Evolutionary conservation across 2,888 invertebrate species (phyloP), one percentile per base, ranked within the genome.

Genomic region (Glaucopsyche alexis): DNA sequence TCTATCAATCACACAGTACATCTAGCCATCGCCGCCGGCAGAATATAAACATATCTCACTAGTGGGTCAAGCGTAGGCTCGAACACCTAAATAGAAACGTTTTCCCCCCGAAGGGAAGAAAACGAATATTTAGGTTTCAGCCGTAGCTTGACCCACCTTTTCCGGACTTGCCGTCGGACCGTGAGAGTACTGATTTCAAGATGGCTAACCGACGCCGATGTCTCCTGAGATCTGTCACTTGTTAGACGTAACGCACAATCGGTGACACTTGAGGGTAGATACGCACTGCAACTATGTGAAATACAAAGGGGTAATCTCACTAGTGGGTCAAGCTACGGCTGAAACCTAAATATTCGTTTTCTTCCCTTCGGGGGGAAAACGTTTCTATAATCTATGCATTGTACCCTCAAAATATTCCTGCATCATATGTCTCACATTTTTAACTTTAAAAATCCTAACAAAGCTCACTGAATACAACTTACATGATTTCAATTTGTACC

Each of bases 401-500:
- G 29, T 29, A 29, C 29, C 29, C 29, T 29, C 29, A 29, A 29
- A 29, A 29, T 3, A 29, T 29, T 29, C 29, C 29, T 29, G 29
- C 4, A 29, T 3, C 3, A 2, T 29, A 29, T 29, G 29, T 29
- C 29, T 29, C 29, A 42, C 42, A 7, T 8, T n/a, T n/a, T 7
- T 16, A 50, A 50, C 50, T 50, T 50, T 16, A 16, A 47, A 19
- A 55, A 6, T 19, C 55, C 9, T 19, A 55, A 55, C 6, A 9
- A 11, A 19, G 4, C 8, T 52, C 14, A 50, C 14, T 52, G 6
- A 52, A 52, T 0, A 55, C 16, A 72, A 91, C 92, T 91, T 76
- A 92, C 92, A 92, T 82, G 87, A 85, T 78, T 90, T 90, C 49
- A 92, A 78, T 72, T 75, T 84, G 73, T 85, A 87, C 91, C 90